Evolutionary conservation across 92 coral and sea anemone genomes (phyloP).

Genomic region (Actinernus sp.): DNA sequence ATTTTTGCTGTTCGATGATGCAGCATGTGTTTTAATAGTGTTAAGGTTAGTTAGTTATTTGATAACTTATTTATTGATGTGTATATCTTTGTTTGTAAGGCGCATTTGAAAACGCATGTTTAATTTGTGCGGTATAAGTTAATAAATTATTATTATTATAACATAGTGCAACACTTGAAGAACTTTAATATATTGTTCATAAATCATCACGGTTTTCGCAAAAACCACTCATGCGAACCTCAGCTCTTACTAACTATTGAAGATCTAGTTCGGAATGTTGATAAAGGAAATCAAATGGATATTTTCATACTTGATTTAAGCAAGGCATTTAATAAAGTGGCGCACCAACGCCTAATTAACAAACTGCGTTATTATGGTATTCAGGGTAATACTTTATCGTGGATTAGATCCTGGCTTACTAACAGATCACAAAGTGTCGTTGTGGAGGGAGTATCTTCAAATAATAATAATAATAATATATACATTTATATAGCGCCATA

Average conservation of each 20-base stretch:
- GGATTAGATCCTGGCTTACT: constrained; percentile 43
- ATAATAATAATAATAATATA: too few species aligned
- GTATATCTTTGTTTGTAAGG: too few species aligned
- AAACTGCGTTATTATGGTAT: constrained; percentile 30
- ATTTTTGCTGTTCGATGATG: too few species aligned
- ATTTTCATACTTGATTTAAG: constrained; percentile 10
- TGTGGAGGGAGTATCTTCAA: constrained; percentile 24
- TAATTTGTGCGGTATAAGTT: too few species aligned
- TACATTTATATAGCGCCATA: too few species aligned
- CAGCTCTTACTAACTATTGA: constrained; percentile 27
- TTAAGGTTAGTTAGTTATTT: too few species aligned
- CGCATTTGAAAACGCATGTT: constrained; percentile 35
- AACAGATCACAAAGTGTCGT: too few species aligned
- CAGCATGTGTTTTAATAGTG: too few species aligned
- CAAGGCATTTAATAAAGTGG: constrained; percentile 13
- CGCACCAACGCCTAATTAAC: too few species aligned
- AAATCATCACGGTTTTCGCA: constrained; percentile 28
- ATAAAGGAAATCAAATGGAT: constrained; percentile 40
- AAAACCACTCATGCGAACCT: constrained; percentile 21
- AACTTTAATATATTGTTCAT: constrained; percentile 15
- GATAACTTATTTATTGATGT: too few species aligned
- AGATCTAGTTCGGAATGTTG: constrained; percentile 25
- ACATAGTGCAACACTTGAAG: constrained; percentile 35
- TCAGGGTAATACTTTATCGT: constrained; percentile 36
- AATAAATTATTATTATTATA: too few species aligned